phyloP scores from a whole-genome alignment of 1,140 invertebrate genomes.

The Papilio xuthus region DNA sequence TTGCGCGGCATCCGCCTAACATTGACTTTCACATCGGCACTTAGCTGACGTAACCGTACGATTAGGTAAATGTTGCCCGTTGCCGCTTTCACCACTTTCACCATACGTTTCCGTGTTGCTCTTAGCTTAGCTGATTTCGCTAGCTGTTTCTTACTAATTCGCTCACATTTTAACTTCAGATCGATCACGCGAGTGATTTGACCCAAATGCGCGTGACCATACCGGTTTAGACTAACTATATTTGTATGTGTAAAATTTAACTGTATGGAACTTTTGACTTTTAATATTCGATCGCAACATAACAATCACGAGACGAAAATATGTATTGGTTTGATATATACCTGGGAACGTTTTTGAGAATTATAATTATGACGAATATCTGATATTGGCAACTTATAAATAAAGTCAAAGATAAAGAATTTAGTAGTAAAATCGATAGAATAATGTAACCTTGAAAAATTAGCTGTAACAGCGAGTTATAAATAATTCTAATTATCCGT shows the following conservation, averaged over 20 bases:
- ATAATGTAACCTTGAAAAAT: background rate
- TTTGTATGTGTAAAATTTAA: background rate
- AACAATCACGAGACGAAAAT: background rate
- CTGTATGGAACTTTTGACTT: background rate
- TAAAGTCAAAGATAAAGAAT: too few relatives aligned
- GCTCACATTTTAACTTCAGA: background rate
- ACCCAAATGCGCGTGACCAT: conserved; percentile 24
- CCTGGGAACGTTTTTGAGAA: too few relatives aligned
- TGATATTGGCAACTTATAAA: too few relatives aligned
- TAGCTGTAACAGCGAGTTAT: background rate
- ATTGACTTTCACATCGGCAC: conserved; percentile 78
- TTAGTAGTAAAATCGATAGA: background rate
- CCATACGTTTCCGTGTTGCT: conserved; percentile 69
- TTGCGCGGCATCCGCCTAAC: conserved; percentile 62
- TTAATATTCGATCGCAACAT: too few relatives aligned
- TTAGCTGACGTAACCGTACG: conserved; percentile 63
- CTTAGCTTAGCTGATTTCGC: conserved; percentile 36
- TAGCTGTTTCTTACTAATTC: conserved; percentile 8
- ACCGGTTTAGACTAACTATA: background rate
- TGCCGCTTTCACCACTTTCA: conserved; percentile 79
- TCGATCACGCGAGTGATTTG: background rate
- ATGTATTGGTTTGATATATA: background rate
- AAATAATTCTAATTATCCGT: conserved; percentile 14
- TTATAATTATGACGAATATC: too few relatives aligned
- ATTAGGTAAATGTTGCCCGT: conserved; percentile 76